phyloP scores from a whole-genome alignment of 2,113 vertebrate genomes.

The Reinhardtius hippoglossoides region DNA sequence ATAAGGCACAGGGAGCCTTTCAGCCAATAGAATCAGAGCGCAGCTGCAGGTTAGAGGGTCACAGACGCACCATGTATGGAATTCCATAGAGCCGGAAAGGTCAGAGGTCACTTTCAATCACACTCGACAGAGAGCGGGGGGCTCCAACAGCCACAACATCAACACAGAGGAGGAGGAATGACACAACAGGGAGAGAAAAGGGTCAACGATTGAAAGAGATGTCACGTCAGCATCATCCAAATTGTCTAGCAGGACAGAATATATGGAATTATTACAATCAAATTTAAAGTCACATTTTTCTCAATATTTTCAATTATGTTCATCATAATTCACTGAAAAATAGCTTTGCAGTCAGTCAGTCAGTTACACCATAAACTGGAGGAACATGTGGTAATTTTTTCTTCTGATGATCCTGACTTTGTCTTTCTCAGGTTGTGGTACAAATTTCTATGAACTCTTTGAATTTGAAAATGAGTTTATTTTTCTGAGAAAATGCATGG shows the following conservation, averaged over 20 bases:
- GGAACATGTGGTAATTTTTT: background rate
- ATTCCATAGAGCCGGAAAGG: conserved; percentile 74
- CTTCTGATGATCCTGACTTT: background rate
- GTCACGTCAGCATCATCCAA: background rate
- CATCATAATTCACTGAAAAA: background rate
- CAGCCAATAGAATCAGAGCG: conserved; percentile 71
- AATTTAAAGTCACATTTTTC: background rate
- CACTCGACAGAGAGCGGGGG: conserved; percentile 58
- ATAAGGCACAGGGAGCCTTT: conserved; percentile 63
- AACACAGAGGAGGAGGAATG: conserved; percentile 20
- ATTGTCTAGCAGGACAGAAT: too few species aligned
- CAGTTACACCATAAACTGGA: background rate
- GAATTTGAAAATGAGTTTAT: too few species aligned
- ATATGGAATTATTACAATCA: too few species aligned
- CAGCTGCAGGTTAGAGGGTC: conserved; percentile 66
- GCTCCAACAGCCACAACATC: conserved; percentile 57
- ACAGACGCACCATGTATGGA: conserved; percentile 76
- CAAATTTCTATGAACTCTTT: background rate
- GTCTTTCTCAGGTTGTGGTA: background rate
- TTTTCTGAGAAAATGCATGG: too few species aligned
- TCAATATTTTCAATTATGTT: background rate
- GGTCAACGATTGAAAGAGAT: conserved; percentile 30
- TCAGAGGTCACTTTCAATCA: conserved; percentile 76
- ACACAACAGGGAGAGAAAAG: conserved; percentile 12
- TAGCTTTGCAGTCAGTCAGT: background rate